Evolutionary conservation across 2,888 invertebrate species (phyloP), one percentile per base, ranked within the genome.

Genomic region (Cryptus armator): DNA sequence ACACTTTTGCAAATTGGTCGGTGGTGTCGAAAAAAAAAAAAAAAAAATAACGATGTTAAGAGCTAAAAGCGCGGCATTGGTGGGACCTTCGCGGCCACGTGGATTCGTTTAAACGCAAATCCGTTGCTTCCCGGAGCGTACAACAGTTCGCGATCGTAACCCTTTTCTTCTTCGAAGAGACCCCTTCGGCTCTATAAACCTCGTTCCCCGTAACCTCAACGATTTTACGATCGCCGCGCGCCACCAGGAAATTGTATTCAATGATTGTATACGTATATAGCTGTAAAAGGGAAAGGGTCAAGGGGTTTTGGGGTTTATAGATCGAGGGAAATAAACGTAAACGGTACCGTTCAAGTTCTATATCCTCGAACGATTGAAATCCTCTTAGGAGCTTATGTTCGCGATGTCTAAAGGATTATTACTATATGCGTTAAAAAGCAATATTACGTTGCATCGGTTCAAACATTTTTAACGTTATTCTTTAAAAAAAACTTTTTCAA

Each of bases 181-280:
- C 56, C 24, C 19, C 56, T 4, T 24, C 56, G 56, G 24, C 24
- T 24, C 64, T 46, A 19, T 24, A 56, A 6, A 12, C 32, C 32
- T 75, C 75, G 46, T 7, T 9, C 19, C 14, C 43, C 56, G 19
- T 37, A 37, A 16, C 10, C n/a, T 32, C 44, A 32, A 46, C 62
- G 37, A 76, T 81, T 81, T 81, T 48, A 81, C 76, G 81, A 81
- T 44, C 76, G 81, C 44, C 48, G 48, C 16, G 48, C 53, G 29
- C 68, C 62, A 48, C 46, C 66, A 70, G 12, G 62, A 74, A 76
- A 75, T 53, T 75, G 44, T 48, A 48, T 43, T 68, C 29, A n/a
- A 24, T 19, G 43, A 62, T n/a, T 10, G 24, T 43, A 16, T 67
- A 14, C n/a, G 14, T 24, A 12, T 62, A 32, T 5, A 5, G 0